phyloP scores from a whole-genome alignment of 2,797 vertebrate species.

The Tapera naevia region DNA sequence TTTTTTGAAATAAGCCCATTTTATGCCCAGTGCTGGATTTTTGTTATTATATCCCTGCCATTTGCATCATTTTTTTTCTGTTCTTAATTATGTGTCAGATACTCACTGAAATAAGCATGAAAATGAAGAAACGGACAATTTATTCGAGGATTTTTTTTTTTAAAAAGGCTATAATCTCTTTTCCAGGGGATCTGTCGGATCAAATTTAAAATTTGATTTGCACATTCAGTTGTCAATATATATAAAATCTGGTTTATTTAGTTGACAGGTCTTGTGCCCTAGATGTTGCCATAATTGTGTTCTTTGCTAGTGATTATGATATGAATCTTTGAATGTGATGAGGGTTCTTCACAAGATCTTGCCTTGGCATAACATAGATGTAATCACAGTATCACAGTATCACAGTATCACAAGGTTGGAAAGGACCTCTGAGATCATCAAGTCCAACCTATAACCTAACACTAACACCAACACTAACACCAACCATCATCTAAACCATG shows the following conservation, averaged over 20 bases:
- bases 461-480: too few species aligned
- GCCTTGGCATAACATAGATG: not conserved
- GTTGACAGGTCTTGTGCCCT: not conserved
- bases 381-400: too few species aligned
- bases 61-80: not conserved
- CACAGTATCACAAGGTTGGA: too few species aligned
- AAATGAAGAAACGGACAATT: not conserved
- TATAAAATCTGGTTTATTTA: not conserved
- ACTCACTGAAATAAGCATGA: not conserved
- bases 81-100: not conserved
- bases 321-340: not conserved
- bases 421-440: too few species aligned
- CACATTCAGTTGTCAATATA: not conserved
- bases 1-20: accelerated
- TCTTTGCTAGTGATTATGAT: not conserved
- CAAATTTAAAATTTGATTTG: not conserved
- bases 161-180: not conserved
- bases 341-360: not conserved
- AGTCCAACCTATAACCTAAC: too few species aligned
- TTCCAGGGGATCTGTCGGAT: not conserved
- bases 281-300: not conserved
- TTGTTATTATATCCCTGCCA: not conserved
- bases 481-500: too few species aligned
- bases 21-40: not conserved
- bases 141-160: not conserved